phyloP scores from a whole-genome alignment of 2,888 invertebrate genomes.

The Agonopterix heracliana region DNA sequence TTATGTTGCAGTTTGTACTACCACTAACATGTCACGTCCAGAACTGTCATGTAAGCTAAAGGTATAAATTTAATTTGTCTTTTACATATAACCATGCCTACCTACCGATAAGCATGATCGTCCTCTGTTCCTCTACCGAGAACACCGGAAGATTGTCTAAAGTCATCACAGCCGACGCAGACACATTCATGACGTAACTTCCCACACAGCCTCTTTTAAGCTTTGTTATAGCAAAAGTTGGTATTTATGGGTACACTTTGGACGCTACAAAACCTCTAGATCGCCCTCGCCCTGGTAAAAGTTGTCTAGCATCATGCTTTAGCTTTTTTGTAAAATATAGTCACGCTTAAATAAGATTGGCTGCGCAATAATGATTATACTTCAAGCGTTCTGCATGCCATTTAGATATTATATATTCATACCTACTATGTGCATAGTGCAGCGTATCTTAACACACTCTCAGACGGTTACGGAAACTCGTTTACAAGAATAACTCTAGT shows the following conservation, averaged over 20 bases:
- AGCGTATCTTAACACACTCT: conserved; percentile 70
- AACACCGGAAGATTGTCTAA: conserved; percentile 41
- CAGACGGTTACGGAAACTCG: conserved; percentile 66
- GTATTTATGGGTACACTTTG: conserved; percentile 73
- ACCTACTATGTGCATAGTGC: conserved; percentile 73
- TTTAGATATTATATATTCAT: conserved; percentile 75
- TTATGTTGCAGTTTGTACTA: conserved; percentile 77
- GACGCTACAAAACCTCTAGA: conserved; percentile 72
- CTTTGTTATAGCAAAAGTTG: conserved; percentile 70
- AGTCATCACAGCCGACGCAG: conserved; percentile 60
- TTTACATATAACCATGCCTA: conserved; percentile 65
- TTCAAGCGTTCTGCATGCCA: conserved; percentile 77
- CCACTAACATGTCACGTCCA: conserved; percentile 77
- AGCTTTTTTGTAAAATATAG: conserved; percentile 77
- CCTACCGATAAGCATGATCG: conserved; percentile 63
- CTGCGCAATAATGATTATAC: conserved; percentile 77
- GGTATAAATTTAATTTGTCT: conserved; percentile 74
- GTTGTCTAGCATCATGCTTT: conserved; percentile 76
- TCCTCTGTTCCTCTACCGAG: conserved; percentile 48
- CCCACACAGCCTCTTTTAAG: conserved; percentile 69
- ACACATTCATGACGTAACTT: conserved; percentile 54
- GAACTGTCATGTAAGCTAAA: conserved; percentile 76
- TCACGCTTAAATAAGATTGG: conserved; percentile 76
- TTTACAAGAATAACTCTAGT: conserved; percentile 50
- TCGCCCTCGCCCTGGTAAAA: conserved; percentile 74